Base-by-base conservation (phyloP, 30 jellyfish, hydroid and myxozoan genomes). In the Phacellophora camtschatica region DNA sequence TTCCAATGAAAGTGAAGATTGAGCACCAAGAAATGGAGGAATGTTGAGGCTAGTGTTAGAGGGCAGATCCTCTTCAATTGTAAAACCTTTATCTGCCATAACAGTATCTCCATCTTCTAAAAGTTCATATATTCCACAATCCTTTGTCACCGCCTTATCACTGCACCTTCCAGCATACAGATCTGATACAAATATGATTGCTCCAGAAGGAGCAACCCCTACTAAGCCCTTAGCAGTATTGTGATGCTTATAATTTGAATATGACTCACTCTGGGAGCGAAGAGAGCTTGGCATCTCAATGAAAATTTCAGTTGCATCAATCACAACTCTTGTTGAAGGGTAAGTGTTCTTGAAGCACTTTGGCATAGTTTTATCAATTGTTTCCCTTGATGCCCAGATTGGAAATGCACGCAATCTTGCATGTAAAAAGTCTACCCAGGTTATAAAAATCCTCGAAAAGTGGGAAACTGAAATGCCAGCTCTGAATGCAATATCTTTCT, bases 11-110 rank as follows among this genome's bases (percentile, higher is more conserved):
- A 81, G 66, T 33, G 66, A 79, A 16, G 49, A 56, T 24, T 51
- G 18, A 25, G 63, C 27, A 24, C 77, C 70, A n/a, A 15, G 1
- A 30, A 45, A 41, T 8, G 92, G 87, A 18, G 92, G 88, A 25
- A 81, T 81, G 61, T 51, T 81, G 27, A 63, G 67, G 46, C 58
- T 63, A 27, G 41, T 73, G 31, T 70, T 67, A 48, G 64, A 25
- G 10, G 92, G 84, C 39, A 83, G 54, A 9, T 34, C 8, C 20
- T 71, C 83, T 24, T 36, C 54, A 22, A 83, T 66, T 46, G 37
- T 88, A 49, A 80, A 80, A 3, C 92, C 92, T 16, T 74, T 27
- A 66, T 70, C 90, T 16, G 94, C 94, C 94, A 82, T 82, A 1
- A 82, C 51, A 32, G 19, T 53, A 33, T 83, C 95, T 16, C 95